Evolutionary conservation across 2,797 vertebrate genomes (phyloP), one percentile per base, ranked within the genome.

Genomic region (Adrianichthys oophorus): DNA sequence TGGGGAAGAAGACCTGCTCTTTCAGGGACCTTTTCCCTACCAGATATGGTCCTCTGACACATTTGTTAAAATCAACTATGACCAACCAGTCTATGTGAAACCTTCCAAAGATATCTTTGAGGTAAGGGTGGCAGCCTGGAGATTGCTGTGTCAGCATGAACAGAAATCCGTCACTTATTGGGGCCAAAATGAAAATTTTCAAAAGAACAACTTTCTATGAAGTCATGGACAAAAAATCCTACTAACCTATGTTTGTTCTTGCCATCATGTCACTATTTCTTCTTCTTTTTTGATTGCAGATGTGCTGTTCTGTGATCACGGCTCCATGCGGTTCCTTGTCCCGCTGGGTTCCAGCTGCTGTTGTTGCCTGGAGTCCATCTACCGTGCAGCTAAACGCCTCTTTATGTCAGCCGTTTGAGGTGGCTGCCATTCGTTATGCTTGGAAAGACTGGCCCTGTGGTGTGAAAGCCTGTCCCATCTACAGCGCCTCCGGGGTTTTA

Each of bases 1-100:
- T 0, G 81, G 89, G 21, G 90, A 95, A 58, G 82, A 80, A 32
- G 62, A 67, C 0, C 8, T 96, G 1, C 13, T 66, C 46, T 98
- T 95, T 82, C 90, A 89, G 14, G 97, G 96, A 23, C 96, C 96
- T 0, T 94, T 93, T 56, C 96, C 94, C 1, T 52, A 3, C 1
- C 16, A 4, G 0, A 76, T 93, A 1, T 0, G 62, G 7, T 26
- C 83, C 18, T 37, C 55, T 13, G 5, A 2, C 0, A 48, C 1
- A 0, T 67, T 85, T n/a, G 41, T 96, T 55, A 91, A 64, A 10
- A 14, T 97, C 32, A 91, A 65, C 1, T 98, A 93, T 19, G 59
- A 87, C 67, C 92, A 95, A 72, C 14, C 65, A 1, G 56, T 98
- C 15, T 59, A 78, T 24, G 86, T 90, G 56, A 79, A 3, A 0